phyloP scores from a whole-genome alignment of 2,888 invertebrate genomes.

The Drosophila setosimentum region DNA sequence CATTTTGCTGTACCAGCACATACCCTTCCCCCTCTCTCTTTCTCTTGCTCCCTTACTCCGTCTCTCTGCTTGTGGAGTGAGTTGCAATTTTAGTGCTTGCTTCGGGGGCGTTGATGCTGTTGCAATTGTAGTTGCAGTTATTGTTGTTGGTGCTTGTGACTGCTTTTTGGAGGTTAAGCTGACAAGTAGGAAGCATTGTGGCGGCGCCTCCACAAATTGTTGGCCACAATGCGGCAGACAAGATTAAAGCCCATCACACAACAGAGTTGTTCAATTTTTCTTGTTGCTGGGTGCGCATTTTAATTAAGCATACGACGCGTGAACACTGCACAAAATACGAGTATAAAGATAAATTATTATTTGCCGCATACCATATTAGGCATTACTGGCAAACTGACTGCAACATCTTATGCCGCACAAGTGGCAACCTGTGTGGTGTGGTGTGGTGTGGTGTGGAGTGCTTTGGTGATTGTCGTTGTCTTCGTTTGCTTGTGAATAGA shows the following conservation, averaged over 20 bases:
- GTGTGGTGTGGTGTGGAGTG: conserved; percentile 11
- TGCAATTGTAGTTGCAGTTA: conserved; percentile 32
- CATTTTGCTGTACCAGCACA: conserved; percentile 54
- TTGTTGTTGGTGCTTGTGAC: conserved; percentile 32
- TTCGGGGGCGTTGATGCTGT: conserved; percentile 64
- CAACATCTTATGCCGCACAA: conserved; percentile 35
- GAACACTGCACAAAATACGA: conserved; percentile 40
- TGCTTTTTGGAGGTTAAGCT: conserved; percentile 73
- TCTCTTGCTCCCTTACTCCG: conserved; percentile 4
- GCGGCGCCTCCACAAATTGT: conserved; percentile 69
- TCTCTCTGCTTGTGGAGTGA: conserved; percentile 21
- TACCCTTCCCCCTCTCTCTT: conserved; percentile 6
- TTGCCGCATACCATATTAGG: conserved; percentile 43
- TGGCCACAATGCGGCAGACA: conserved; percentile 66
- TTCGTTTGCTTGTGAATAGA: conserved; percentile 1
- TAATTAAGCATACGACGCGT: conserved; percentile 66
- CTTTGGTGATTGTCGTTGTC: conserved; percentile 11
- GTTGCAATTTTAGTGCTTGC: conserved; percentile 64
- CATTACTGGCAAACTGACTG: conserved; percentile 34
- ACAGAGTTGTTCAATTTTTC: conserved; percentile 15
- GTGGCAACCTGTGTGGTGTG: conserved; percentile 45
- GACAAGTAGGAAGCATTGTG: conserved; percentile 75
- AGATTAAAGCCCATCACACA: conserved; percentile 32
- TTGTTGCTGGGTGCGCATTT: conserved; percentile 55
- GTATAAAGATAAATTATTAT: conserved; percentile 27